Evolutionary conservation across 2,797 vertebrate species (phyloP).

Genomic region (Epinephelus coioides): DNA sequence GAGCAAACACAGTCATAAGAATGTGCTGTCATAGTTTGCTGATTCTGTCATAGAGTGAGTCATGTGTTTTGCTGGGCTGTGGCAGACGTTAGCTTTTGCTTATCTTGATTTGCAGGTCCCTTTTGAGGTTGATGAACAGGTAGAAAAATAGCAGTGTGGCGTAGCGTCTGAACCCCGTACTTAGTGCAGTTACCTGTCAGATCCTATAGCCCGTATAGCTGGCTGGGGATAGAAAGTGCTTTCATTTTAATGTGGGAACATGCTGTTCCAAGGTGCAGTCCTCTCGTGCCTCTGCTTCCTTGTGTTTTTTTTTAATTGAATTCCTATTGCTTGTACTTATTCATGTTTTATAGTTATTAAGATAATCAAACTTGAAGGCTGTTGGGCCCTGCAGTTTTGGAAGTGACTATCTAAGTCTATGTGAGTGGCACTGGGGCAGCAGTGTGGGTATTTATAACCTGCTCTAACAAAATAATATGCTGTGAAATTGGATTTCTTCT

Average conservation of each 20-base stretch:
- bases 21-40: constrained; percentile 59
- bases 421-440: constrained; percentile 2
- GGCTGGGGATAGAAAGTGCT: background rate
- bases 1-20: constrained; percentile 46
- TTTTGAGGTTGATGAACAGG: constrained; percentile 28
- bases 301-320: background rate
- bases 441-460: constrained; percentile 54
- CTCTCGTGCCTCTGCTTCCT: background rate
- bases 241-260: background rate
- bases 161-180: constrained; percentile 12
- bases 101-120: constrained; percentile 11
- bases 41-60: constrained; percentile 59
- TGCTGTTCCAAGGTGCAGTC: background rate
- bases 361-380: constrained; percentile 20
- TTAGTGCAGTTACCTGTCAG: background rate
- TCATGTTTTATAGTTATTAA: constrained; percentile 9
- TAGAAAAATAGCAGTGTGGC: constrained; percentile 33
- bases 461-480: constrained; percentile 52
- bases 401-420: constrained; percentile 24
- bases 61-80: constrained; percentile 56
- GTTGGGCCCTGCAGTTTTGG: constrained; percentile 14
- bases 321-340: constrained; percentile 16
- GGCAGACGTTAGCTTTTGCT: constrained; percentile 32
- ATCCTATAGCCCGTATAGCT: background rate
- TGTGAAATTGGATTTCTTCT: constrained; percentile 69